Conservation (phyloP, 2,113 vertebrate genomes). For the Indicator indicator region DNA sequence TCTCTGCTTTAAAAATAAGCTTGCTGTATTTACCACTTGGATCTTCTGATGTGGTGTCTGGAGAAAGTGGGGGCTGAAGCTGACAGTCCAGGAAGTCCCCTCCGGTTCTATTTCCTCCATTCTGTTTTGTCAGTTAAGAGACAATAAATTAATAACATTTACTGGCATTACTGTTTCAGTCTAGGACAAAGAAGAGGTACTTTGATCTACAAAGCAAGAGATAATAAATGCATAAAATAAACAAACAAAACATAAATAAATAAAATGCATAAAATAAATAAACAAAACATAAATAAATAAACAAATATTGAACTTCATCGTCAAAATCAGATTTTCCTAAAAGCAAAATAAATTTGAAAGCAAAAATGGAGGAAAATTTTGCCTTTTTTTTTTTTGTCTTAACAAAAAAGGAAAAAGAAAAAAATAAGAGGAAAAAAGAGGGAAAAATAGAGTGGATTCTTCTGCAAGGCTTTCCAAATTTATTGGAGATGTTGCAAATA, state of each 20-base stretch:
- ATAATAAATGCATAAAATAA: too few species aligned
- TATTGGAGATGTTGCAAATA: background rate
- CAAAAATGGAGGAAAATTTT: background rate
- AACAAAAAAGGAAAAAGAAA: too few species aligned
- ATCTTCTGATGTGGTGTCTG: background rate
- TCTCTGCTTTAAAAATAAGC: background rate
- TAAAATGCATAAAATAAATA: too few species aligned
- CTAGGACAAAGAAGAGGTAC: background rate
- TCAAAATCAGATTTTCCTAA: background rate
- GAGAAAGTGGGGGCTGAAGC: background rate
- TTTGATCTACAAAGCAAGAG: background rate
- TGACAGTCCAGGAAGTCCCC: background rate
- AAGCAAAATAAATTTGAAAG: background rate
- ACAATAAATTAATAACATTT: background rate
- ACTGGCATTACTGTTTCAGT: background rate
- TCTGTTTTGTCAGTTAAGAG: background rate
- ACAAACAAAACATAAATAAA: too few species aligned
- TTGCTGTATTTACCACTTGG: background rate
- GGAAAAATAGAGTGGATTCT: too few species aligned
- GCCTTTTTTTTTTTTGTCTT: background rate
- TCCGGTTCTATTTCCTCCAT: background rate
- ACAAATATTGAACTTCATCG: background rate
- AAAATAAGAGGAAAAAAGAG: too few species aligned
- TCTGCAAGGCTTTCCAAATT: background rate
- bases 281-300: background rate